Percentiles rank a stretch among this genome's conserved stretches.
phyloP scores from a whole-genome alignment of 92 coral and sea anemone species.

The Epizoanthus illoricatus region DNA sequence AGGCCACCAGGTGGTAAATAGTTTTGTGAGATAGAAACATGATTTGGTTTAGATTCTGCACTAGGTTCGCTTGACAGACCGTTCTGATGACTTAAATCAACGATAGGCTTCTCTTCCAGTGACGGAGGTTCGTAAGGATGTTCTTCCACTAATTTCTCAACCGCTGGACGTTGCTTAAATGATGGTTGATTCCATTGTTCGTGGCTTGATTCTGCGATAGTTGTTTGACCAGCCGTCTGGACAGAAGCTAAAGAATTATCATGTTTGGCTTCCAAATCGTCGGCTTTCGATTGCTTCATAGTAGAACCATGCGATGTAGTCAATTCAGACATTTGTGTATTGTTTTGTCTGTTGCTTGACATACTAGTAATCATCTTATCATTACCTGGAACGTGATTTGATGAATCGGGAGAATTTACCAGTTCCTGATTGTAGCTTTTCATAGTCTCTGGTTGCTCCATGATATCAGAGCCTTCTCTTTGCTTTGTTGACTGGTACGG shows the following conservation, averaged over 20 bases:
- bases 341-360: not conserved
- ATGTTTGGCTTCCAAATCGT: not conserved
- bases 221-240: not conserved
- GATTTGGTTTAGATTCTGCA: slow-evolving; percentile 23
- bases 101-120: slow-evolving; percentile 31
- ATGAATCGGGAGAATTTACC: not conserved
- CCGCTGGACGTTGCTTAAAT: not conserved
- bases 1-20: slow-evolving; percentile 33
- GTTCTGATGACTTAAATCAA: not conserved
- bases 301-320: slow-evolving; percentile 12
- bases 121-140: slow-evolving; percentile 31
- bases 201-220: not conserved
- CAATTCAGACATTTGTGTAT: not conserved
- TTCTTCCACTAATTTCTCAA: not conserved
- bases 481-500: not conserved
- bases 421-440: not conserved
- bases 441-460: not conserved
- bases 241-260: not conserved
- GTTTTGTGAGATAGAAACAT: slow-evolving; percentile 15
- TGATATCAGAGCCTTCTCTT: not conserved
- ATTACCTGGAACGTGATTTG: not conserved
- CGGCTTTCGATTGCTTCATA: slow-evolving; percentile 4
- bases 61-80: slow-evolving; percentile 3
- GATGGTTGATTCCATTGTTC: not conserved
- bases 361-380: not conserved